Evolutionary conservation across 2,113 vertebrate genomes (phyloP).

Genomic region (Myiagra hebetior): DNA sequence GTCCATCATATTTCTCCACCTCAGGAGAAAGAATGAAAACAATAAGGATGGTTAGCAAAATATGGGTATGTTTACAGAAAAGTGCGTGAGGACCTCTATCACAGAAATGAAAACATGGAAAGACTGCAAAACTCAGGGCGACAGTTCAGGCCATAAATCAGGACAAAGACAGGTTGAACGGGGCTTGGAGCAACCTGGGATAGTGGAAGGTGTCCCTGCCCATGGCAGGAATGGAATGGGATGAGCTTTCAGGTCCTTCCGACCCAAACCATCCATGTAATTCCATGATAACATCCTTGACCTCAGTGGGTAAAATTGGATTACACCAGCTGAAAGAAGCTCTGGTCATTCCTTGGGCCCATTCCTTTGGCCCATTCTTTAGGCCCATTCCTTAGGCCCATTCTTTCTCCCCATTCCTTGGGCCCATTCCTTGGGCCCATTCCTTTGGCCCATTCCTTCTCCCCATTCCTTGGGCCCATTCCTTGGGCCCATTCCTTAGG

Average conservation of each 20-base stretch:
- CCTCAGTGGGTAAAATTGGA: fast-evolving
- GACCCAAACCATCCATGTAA: neutral
- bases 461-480: neutral
- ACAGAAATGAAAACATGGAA: too few relatives aligned
- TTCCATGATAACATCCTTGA: neutral
- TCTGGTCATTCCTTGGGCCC: neutral
- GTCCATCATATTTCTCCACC: too few relatives aligned
- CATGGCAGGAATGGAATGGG: too few relatives aligned
- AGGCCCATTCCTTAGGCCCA: too few relatives aligned
- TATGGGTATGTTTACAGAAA: too few relatives aligned
- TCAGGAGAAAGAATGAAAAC: too few relatives aligned
- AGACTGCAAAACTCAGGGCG: too few relatives aligned
- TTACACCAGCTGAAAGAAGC: neutral
- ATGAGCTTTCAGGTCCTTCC: neutral
- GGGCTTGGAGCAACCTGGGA: neutral
- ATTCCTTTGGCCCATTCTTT: too few relatives aligned
- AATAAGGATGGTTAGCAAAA: too few relatives aligned
- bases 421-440: too few relatives aligned
- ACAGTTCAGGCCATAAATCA: neutral
- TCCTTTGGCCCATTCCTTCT: neutral
- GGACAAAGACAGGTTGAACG: neutral
- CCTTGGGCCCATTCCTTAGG: neutral
- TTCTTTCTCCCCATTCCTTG: neutral
- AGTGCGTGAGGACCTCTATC: too few relatives aligned
- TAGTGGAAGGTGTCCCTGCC: neutral